Base-by-base conservation (phyloP, 2,113 vertebrate species). In the Etheostoma cragini region DNA sequence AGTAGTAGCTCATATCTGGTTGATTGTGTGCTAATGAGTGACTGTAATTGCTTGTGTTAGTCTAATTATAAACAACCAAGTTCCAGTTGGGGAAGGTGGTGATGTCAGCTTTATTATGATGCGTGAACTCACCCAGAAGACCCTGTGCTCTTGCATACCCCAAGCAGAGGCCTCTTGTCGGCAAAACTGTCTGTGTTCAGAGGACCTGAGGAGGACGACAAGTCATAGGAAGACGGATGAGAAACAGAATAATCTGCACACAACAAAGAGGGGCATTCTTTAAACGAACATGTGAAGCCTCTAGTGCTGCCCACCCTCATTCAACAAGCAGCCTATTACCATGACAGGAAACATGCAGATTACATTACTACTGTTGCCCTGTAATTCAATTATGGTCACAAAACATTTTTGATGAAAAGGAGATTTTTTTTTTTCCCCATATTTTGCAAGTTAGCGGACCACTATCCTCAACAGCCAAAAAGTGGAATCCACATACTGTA, bases 71-170 rank as follows among this genome's bases (percentile, higher is more conserved):
- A 46, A 42, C 33, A 42, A 42, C 3, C 19, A 24, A 74, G 17
- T 16, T 35, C 52, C 21, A 68, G 71, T 50, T 72, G 35, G 65
- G 33, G 30, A 15, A 89, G 79, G 70, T 81, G 73, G 77, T 81
- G 71, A 64, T 47, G 67, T 81, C 42, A 47, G 53, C 17, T 52
- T 66, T 62, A 54, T 21, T 50, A 45, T 52, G 19, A 75, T n/a
- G 24, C 38, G 30, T 72, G 56, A 78, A 95, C 98, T 98, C 95
- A 99, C 98, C 98, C 97, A 58, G 97, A 97, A 77, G 98, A 99
- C 81, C 97, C 98, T 42, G 96, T 95, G 92, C 97, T 99, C 95
- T 99, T 99, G 95, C 98, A 99, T 86, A 99, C 95, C 70, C 97
- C 97, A 64, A 99, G 96, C 72, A 99, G 96, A 61, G 98, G 98